phyloP scores from a whole-genome alignment of 2,888 invertebrate genomes.

The Tiphia femorata region DNA sequence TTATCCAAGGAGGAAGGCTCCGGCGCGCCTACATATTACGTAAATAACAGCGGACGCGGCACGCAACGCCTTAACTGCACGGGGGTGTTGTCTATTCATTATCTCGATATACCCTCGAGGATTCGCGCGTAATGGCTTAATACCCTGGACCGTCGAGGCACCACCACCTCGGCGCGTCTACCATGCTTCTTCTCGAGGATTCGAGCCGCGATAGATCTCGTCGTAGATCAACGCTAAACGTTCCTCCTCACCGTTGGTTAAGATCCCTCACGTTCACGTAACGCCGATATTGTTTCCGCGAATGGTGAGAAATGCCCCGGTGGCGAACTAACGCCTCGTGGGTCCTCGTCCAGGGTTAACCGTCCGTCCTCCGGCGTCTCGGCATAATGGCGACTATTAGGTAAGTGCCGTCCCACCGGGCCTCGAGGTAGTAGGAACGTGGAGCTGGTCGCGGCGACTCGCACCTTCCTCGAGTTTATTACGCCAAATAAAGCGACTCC shows the following conservation, averaged over 20 bases:
- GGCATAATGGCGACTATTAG: constrained; percentile 50
- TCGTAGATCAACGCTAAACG: too few species aligned
- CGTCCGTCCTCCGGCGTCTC: constrained; percentile 33
- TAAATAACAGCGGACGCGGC: constrained; percentile 31
- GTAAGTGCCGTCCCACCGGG: constrained; percentile 38
- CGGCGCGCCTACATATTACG: constrained; percentile 21
- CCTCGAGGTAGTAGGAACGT: constrained; percentile 32
- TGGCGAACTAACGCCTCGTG: constrained; percentile 36
- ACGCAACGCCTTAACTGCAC: constrained; percentile 27
- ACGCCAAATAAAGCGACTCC: constrained; percentile 28
- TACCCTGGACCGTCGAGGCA: too few species aligned
- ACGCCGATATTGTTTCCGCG: constrained; percentile 44
- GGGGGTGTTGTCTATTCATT: constrained; percentile 39
- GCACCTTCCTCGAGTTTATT: constrained; percentile 17
- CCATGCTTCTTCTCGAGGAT: too few species aligned
- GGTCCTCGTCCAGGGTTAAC: constrained; percentile 37
- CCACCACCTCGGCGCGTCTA: too few species aligned
- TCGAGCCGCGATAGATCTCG: too few species aligned
- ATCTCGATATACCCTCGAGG: constrained; percentile 25
- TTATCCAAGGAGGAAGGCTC: constrained; percentile 4
- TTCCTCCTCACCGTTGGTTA: constrained; percentile 14
- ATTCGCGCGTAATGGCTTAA: constrained; percentile 43
- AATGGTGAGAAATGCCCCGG: constrained; percentile 43
- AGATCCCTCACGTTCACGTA: constrained; percentile 38
- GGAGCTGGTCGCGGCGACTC: constrained; percentile 10